phyloP scores from a whole-genome alignment of 2,888 invertebrate genomes.

The Pyrochroa serraticornis region DNA sequence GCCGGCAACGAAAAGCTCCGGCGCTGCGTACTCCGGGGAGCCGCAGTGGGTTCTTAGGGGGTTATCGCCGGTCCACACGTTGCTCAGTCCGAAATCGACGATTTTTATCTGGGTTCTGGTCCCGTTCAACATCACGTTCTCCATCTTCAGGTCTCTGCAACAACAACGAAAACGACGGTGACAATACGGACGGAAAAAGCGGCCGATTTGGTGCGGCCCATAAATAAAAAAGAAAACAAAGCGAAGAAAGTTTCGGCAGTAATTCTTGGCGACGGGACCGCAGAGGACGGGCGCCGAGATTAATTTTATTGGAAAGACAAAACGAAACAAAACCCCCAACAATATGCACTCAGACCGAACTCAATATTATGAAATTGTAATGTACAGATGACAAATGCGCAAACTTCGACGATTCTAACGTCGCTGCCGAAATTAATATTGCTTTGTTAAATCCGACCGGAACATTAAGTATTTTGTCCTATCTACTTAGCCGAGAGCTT shows the following conservation, averaged over 20 bases:
- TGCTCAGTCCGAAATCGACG: constrained; percentile 79
- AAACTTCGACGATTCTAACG: constrained; percentile 41
- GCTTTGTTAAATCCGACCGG: constrained; percentile 38
- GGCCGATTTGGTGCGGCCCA: constrained; percentile 43
- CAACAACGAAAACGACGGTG: constrained; percentile 38
- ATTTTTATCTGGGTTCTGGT: constrained; percentile 74
- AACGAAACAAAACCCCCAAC: constrained; percentile 31
- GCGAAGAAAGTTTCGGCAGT: background rate
- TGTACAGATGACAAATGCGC: constrained; percentile 39
- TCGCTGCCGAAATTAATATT: constrained; percentile 40
- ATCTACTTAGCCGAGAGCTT: constrained; percentile 18
- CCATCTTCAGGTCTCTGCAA: constrained; percentile 77
- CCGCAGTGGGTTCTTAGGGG: constrained; percentile 78
- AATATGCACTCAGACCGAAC: constrained; percentile 40
- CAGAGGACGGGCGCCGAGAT: constrained; percentile 7
- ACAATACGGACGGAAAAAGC: constrained; percentile 21
- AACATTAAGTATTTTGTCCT: constrained; percentile 33
- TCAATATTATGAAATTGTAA: constrained; percentile 41
- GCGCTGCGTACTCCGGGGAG: constrained; percentile 80
- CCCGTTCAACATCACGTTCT: constrained; percentile 75
- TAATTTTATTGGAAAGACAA: constrained; percentile 28
- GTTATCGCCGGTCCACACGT: constrained; percentile 65
- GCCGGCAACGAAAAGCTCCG: constrained; percentile 74
- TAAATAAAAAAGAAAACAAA: background rate
- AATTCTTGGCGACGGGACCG: too few species aligned